Conservation (phyloP, 2,888 invertebrate species). For the Portevinia maculata region DNA sequence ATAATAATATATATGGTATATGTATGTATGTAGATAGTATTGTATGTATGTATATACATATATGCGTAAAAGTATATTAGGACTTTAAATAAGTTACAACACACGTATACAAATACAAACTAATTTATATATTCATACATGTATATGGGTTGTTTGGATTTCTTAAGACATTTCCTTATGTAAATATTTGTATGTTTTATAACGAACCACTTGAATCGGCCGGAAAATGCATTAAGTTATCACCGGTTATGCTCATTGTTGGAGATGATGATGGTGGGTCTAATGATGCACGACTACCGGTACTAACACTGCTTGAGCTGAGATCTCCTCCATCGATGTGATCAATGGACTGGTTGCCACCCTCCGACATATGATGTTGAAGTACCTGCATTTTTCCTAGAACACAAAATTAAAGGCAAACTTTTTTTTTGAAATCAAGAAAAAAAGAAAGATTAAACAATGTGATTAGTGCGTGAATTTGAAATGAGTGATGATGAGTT, state of each 20-base stretch:
- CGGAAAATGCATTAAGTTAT: conserved; percentile 90
- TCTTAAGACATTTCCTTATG: conserved; percentile 30
- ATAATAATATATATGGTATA: conserved; percentile 25
- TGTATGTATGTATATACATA: no score
- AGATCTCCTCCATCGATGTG: conserved; percentile 85
- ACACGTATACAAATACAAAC: conserved; percentile 55
- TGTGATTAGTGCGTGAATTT: conserved; percentile 63
- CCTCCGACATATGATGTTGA: conserved; percentile 80
- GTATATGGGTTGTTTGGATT: conserved; percentile 47
- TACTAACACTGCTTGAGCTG: conserved; percentile 93
- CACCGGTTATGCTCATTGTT: conserved; percentile 89
- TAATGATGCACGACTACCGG: conserved; percentile 90
- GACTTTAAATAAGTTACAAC: conserved; percentile 16
- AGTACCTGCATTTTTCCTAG: conserved; percentile 74
- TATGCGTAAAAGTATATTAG: conserved; percentile 30
- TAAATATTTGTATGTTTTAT: conserved; percentile 47
- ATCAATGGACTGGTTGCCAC: conserved; percentile 84
- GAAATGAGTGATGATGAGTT: conserved; percentile 69
- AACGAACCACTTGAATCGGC: conserved; percentile 89
- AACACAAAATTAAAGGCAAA: conserved; percentile 77
- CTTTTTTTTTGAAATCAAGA: conserved; percentile 69
- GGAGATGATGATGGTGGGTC: conserved; percentile 87
- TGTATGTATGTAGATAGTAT: conserved; percentile 22
- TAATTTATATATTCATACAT: conserved; percentile 34
- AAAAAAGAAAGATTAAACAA: conserved; percentile 58